Percentiles rank a stretch among this genome's conserved stretches.
Conservation (phyloP, 2,888 invertebrate species). For the Rhorus exstirpatorius region DNA sequence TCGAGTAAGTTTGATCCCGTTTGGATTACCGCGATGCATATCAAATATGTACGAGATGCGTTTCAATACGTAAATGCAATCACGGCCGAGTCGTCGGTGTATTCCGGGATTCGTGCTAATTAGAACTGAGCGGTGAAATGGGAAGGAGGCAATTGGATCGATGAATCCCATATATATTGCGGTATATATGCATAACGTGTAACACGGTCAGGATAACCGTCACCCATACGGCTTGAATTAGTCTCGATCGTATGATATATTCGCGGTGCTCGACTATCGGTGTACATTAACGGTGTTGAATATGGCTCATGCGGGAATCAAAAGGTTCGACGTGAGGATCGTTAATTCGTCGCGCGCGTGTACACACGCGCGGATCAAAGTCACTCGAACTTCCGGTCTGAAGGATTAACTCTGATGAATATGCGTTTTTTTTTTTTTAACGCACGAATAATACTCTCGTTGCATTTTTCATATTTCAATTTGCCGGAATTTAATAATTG, state of each 20-base stretch:
- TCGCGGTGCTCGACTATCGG: constrained; percentile 24
- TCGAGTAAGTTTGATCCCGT: constrained; percentile 21
- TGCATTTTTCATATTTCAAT: too few relatives aligned
- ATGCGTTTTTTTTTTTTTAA: too few relatives aligned
- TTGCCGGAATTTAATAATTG: too few relatives aligned
- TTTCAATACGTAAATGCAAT: constrained; percentile 36
- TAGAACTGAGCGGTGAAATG: constrained; percentile 53
- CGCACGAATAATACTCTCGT: too few relatives aligned
- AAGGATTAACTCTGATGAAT: too few relatives aligned
- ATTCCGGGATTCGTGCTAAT: constrained; percentile 38
- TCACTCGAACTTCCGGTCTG: too few relatives aligned
- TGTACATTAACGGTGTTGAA: constrained; percentile 2
- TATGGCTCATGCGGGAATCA: constrained; percentile 15
- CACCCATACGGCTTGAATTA: constrained; percentile 49
- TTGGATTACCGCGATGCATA: constrained; percentile 16
- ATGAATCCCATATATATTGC: constrained; percentile 55
- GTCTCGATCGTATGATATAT: constrained; percentile 43
- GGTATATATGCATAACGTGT: not conserved
- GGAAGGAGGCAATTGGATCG: constrained; percentile 62
- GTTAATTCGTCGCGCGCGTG: constrained; percentile 15
- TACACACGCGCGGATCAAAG: not conserved
- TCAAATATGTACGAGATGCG: constrained; percentile 32
- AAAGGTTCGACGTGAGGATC: not conserved
- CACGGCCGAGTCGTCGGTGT: constrained; percentile 9
- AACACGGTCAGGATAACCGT: constrained; percentile 16